Conservation (phyloP, 2,888 invertebrate species). For the Drosophila paucipuncta region DNA sequence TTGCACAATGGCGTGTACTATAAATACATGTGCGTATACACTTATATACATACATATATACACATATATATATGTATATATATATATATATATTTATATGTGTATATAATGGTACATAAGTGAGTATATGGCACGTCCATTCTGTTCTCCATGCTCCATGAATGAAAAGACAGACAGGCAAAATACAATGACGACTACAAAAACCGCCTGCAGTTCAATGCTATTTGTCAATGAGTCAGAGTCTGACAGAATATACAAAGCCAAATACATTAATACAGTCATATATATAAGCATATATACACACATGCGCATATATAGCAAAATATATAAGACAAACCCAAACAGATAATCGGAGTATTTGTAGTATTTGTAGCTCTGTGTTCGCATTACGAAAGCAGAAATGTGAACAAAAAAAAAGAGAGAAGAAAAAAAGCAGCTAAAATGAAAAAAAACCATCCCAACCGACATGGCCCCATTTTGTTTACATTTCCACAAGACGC, state of each 20-base stretch:
- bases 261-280: neutral
- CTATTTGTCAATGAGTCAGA: constrained; percentile 78
- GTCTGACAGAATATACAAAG: constrained; percentile 4
- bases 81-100: constrained; percentile 8
- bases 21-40: constrained; percentile 38
- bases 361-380: constrained; percentile 17
- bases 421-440: constrained; percentile 19
- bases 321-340: constrained; percentile 19
- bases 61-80: neutral
- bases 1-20: constrained; percentile 58
- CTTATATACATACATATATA: neutral
- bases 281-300: neutral
- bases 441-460: constrained; percentile 28
- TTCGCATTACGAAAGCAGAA: constrained; percentile 37
- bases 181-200: constrained; percentile 27
- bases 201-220: constrained; percentile 73
- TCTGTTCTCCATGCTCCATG: constrained; percentile 47
- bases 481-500: constrained; percentile 66
- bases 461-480: constrained; percentile 63
- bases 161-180: constrained; percentile 59
- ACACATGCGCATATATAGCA: neutral
- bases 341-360: constrained; percentile 23
- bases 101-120: constrained; percentile 22
- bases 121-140: constrained; percentile 57
- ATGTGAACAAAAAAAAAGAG: constrained; percentile 24